These are phyloP conservation scores for Netelia melanura DNA, from an alignment of 2,888 invertebrate species.

Conservation along the genomic window DNA sequence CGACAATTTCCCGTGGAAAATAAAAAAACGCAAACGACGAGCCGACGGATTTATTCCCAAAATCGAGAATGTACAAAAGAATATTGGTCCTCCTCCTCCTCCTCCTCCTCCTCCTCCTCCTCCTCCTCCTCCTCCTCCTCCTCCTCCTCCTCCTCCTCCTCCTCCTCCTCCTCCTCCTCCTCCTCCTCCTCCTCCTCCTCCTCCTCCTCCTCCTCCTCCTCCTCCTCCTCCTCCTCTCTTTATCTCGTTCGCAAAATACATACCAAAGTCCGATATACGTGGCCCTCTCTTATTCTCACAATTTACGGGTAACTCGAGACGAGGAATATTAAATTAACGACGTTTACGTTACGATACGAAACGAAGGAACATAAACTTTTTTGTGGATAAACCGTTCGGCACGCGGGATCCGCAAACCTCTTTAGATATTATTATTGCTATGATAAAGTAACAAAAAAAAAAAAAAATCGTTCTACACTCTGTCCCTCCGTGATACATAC, in stretches of 20 bases:
- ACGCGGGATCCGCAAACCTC: conserved; percentile 52
- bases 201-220: conserved; percentile 1
- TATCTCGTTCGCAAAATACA: neutral
- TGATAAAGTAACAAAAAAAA: conserved; percentile 13
- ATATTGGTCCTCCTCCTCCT: conserved; percentile 40
- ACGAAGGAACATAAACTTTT: neutral
- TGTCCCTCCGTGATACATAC: conserved; percentile 61
- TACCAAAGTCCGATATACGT: conserved; percentile 16
- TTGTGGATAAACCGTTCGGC: conserved; percentile 38
- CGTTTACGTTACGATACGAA: conserved; percentile 15
- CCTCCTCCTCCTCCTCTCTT: neutral
- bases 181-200: too few species aligned
- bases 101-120: too few species aligned
- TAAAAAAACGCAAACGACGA: conserved; percentile 20
- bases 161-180: too few species aligned
- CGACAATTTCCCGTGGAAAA: conserved; percentile 40
- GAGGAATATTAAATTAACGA: conserved; percentile 44
- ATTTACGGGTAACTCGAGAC: conserved; percentile 54
- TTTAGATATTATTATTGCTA: conserved; percentile 61
- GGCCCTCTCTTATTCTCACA: conserved; percentile 51
- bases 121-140: too few species aligned
- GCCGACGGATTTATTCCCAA: conserved; percentile 50
- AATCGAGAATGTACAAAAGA: conserved; percentile 65
- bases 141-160: too few species aligned
- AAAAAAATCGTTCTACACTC: conserved; percentile 60